Evolutionary conservation across 2,797 vertebrate species (phyloP), one percentile per base, ranked within the genome.

Genomic region (Pangasius mekongensis): DNA sequence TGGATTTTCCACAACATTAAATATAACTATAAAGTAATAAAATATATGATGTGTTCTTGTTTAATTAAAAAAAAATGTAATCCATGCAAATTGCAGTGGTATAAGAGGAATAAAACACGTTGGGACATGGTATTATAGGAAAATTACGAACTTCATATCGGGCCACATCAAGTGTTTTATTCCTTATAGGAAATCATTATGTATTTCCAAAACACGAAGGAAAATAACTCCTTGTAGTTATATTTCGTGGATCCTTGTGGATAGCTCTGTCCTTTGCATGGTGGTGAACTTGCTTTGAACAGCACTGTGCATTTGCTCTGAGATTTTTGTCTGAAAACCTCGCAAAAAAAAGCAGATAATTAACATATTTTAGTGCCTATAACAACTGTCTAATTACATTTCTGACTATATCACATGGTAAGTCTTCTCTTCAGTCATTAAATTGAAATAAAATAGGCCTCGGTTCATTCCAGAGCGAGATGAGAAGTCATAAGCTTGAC

Each of bases 401-500:
- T 11, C 76, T 56, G n/a, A 10, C 30, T 33, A 10, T 33, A 33
- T 20, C 52, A 56, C 76, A 33, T 5, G 0, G 8, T 16, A 56
- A 16, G 76, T 36, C 3, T 56, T 56, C 7, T 80, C 30, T 30
- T 27, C 76, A 33, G 76, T 20, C 49, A 80, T 80, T 80, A 56
- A 30, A 80, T 56, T 80, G 1, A 56, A 52, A n/a, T 52, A n/a
- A 80, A 80, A 76, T 33, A 80, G 18, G 76, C 76, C 18, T 56
- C 22, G 16, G 76, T 52, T 56, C 52, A 54, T 80, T 56, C 30
- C 3, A 33, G 49, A 56, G 5, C 11, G 8, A 4, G 3, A 78
- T 54, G 49, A 54, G n/a, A 78, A 78, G 47, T 54, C 76, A 78
- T 78, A 78, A 56, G n/a, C 47, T n/a, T 78, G 27, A 80, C n/a